These are phyloP conservation scores for Andrena bucephala DNA, from an alignment of 2,888 invertebrate species.

Conservation along the genomic window DNA sequence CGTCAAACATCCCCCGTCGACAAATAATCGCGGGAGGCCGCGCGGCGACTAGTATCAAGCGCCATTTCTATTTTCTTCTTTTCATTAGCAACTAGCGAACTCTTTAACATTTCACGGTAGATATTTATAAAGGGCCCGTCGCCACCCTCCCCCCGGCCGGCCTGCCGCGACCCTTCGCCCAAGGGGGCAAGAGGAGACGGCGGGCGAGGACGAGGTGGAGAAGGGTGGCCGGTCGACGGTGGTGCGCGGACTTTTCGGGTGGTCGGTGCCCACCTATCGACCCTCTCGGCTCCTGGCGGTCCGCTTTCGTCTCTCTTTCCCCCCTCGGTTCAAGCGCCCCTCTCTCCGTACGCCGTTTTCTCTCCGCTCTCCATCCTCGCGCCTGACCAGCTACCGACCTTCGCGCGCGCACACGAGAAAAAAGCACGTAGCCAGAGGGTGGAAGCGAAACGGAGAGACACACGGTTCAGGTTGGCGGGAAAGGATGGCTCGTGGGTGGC, in stretches of 20 bases:
- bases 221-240: slow-evolving; percentile 53
- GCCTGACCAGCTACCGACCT: slow-evolving; percentile 72
- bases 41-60: slow-evolving; percentile 48
- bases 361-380: slow-evolving; percentile 62
- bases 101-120: slow-evolving; percentile 79
- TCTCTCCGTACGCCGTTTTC: slow-evolving; percentile 46
- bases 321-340: slow-evolving; percentile 38
- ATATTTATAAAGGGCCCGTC: slow-evolving; percentile 80
- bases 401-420: slow-evolving; percentile 69
- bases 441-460: slow-evolving; percentile 42
- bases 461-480: slow-evolving; percentile 14
- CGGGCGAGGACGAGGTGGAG: slow-evolving; percentile 28
- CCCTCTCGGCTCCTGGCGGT: slow-evolving; percentile 75
- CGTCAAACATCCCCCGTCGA: background rate
- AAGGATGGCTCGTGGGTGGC: slow-evolving; percentile 17
- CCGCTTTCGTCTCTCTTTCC: slow-evolving; percentile 48
- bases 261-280: slow-evolving; percentile 81
- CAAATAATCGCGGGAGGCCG: slow-evolving; percentile 29
- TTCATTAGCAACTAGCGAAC: slow-evolving; percentile 75
- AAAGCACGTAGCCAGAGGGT: slow-evolving; percentile 65
- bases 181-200: slow-evolving; percentile 49
- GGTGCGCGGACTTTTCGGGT: slow-evolving; percentile 76
- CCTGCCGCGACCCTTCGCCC: slow-evolving; percentile 56
- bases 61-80: slow-evolving; percentile 61
- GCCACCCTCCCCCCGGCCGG: slow-evolving; percentile 56